phyloP scores from a whole-genome alignment of 2,797 vertebrate genomes.

The Lerista edwardsae region DNA sequence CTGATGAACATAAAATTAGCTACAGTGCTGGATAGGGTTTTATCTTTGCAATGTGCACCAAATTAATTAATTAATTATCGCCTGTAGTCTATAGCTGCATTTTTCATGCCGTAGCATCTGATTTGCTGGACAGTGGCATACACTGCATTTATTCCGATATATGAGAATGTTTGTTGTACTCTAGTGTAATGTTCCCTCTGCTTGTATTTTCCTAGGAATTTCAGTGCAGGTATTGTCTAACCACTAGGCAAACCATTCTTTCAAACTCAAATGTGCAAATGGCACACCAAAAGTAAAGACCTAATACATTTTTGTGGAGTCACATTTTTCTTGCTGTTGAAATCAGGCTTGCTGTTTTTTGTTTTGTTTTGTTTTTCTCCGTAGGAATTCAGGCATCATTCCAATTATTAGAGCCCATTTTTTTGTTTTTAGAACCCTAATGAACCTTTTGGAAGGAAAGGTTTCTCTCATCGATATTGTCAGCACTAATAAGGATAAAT shows the following conservation, averaged over 20 bases:
- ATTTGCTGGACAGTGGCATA: not conserved
- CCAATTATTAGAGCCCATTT: slow-evolving; percentile 49
- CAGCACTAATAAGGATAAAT: slow-evolving; percentile 51
- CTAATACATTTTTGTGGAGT: slow-evolving; percentile 32
- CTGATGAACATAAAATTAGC: slow-evolving; percentile 24
- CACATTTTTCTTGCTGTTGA: slow-evolving; percentile 49
- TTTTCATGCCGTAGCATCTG: slow-evolving; percentile 15
- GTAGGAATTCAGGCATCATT: slow-evolving; percentile 43
- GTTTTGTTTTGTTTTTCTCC: slow-evolving; percentile 11
- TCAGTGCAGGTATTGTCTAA: slow-evolving; percentile 34
- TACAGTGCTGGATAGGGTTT: not conserved
- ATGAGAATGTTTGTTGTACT: not conserved
- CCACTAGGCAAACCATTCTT: not conserved
- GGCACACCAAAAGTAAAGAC: not conserved
- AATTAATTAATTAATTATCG: slow-evolving; percentile 10
- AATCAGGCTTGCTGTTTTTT: slow-evolving; percentile 34
- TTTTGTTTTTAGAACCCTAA: slow-evolving; percentile 52
- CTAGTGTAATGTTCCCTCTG: slow-evolving; percentile 24
- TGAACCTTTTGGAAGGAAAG: slow-evolving; percentile 43
- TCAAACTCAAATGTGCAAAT: slow-evolving; percentile 26
- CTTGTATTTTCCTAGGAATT: slow-evolving; percentile 50
- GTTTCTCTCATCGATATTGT: slow-evolving; percentile 50
- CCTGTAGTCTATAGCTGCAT: not conserved
- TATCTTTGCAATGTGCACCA: not conserved
- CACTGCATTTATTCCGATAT: slow-evolving; percentile 15